These are phyloP conservation scores for Peromyscus californicus DNA, from an alignment of 2,113 vertebrate species.

Conservation along the genomic window DNA sequence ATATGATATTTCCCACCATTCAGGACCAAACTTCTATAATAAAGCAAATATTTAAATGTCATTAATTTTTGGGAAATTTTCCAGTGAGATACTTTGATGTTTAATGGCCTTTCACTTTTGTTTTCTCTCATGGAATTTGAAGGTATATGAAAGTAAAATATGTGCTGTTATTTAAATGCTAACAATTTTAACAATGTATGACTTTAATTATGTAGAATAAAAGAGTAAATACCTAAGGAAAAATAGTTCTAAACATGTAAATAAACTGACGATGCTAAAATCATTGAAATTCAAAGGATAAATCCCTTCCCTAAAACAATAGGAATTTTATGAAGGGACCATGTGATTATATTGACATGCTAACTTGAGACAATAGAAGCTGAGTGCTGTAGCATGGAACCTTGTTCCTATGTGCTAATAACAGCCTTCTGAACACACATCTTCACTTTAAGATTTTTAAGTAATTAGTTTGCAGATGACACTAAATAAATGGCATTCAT, in stretches of 20 bases:
- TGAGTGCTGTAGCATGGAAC: neutral
- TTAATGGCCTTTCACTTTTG: slow-evolving; percentile 4
- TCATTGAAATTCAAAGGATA: slow-evolving; percentile 16
- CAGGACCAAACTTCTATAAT: neutral
- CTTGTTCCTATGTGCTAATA: slow-evolving; percentile 64
- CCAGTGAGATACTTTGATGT: neutral
- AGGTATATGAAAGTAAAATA: neutral
- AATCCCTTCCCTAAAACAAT: neutral
- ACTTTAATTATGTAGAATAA: neutral
- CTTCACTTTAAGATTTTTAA: slow-evolving; percentile 76
- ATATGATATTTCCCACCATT: slow-evolving; percentile 31
- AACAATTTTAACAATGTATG: neutral
- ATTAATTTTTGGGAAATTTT: slow-evolving; percentile 43
- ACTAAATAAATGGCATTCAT: slow-evolving; percentile 90
- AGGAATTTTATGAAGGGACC: slow-evolving; percentile 36
- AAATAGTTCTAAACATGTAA: neutral
- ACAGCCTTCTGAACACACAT: slow-evolving; percentile 40
- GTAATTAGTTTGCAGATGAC: slow-evolving; percentile 88
- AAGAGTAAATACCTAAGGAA: neutral
- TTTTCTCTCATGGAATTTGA: neutral
- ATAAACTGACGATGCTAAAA: neutral
- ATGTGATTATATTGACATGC: neutral
- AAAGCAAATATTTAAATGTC: slow-evolving; percentile 6
- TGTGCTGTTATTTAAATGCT: slow-evolving; percentile 36
- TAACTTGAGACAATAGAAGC: slow-evolving; percentile 55